Conservation (phyloP, 2,113 vertebrate species). For the Nycticebus coucang region DNA sequence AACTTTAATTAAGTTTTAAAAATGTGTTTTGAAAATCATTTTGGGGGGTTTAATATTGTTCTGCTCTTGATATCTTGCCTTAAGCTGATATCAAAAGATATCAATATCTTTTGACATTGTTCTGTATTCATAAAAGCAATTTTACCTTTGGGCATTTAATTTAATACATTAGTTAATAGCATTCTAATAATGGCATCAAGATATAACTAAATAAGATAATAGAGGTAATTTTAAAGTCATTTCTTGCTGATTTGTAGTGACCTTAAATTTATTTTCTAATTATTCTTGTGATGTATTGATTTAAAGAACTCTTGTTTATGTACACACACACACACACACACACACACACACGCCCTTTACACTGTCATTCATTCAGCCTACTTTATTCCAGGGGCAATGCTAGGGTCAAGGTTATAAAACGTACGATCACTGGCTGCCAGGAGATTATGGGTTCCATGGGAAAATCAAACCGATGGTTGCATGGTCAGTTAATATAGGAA, state of each 20-base stretch:
- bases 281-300: not conserved
- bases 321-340: not conserved
- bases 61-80: not conserved
- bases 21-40: not conserved
- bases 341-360: not conserved
- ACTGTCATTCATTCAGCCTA: not conserved
- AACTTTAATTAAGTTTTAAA: constrained; percentile 3
- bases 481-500: not conserved
- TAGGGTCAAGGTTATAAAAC: not conserved
- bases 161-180: not conserved
- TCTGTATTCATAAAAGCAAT: not conserved
- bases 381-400: not conserved
- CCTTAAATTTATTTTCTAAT: not conserved
- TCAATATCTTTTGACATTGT: too few relatives aligned
- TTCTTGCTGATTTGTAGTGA: constrained; percentile 1
- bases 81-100: too few relatives aligned
- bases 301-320: not conserved
- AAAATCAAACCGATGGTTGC: not conserved
- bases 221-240: not conserved
- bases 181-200: not conserved
- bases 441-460: not conserved
- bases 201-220: not conserved
- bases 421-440: not conserved
- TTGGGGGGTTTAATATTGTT: not conserved
- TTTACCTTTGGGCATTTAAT: not conserved